Base-by-base conservation (phyloP, 2,888 invertebrate genomes). In the Oxyscelio sp. region DNA sequence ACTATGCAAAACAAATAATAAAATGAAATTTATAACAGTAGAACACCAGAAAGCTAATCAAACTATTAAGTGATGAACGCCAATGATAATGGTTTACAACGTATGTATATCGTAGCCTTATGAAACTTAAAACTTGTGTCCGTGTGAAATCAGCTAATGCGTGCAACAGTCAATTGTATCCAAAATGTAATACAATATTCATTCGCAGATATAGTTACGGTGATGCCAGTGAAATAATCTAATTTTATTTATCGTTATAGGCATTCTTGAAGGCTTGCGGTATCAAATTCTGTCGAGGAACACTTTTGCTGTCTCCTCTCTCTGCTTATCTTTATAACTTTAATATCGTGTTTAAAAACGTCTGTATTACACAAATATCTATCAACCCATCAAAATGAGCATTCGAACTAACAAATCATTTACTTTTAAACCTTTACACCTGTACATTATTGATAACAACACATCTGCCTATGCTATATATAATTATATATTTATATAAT, bases 211-310 rank as follows among this genome's bases (percentile, higher is more conserved):
- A 68, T 56, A 59, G 70, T 75, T 80, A 84, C 75, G 79, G 75
- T 75, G 79, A 84, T 84, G 74, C 80, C 84, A 61, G 70, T 79
- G 83, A 85, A 80, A 83, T 80, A 80, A 77, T 80, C 71, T 83
- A 80, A 71, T 34, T 84, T 78, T 86, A 79, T 85, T 83, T 87
- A 85, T 87, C 74, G 78, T 83, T 81, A 79, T 87, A 88, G 87
- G 87, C 86, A 87, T 83, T 87, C 83, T 85, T 86, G 86, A 87
- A 87, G 86, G 86, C 85, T 87, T 87, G 86, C 85, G 85, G 86
- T 87, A 87, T 87, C 84, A 87, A 87, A 87, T 87, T 86, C 80
- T 80, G 83, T 71, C 66, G 71, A 80, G 80, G 80, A 80, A 70
- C 74, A 43, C 52, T 31, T 66, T 74, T 77, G 17, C 13, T 38